Percentiles rank a stretch among this genome's conserved stretches.
These are phyloP conservation scores for Acanthurus tractus DNA, from an alignment of 2,797 vertebrate species.

Conservation along the genomic window DNA sequence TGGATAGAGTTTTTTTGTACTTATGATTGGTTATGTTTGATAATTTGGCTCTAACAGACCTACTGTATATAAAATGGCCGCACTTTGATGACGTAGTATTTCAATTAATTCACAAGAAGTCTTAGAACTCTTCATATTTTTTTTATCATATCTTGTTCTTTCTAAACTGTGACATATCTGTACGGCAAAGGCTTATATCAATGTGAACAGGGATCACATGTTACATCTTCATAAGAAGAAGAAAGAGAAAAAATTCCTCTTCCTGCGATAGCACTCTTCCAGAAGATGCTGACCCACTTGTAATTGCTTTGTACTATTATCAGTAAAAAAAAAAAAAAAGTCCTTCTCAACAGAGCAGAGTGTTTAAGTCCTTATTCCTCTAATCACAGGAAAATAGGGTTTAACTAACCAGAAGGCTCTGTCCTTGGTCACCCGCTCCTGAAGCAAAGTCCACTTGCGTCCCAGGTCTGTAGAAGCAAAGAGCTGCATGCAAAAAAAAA, in stretches of 20 bases:
- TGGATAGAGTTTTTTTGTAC: too few relatives aligned
- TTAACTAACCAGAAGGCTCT: conserved; percentile 91
- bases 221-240: not conserved
- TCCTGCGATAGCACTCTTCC: not conserved
- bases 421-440: conserved; percentile 94
- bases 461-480: conserved; percentile 92
- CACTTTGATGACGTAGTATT: not conserved
- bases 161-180: not conserved
- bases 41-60: too few relatives aligned
- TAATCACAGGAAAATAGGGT: conserved; percentile 8
- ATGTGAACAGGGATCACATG: not conserved
- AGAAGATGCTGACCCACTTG: too few relatives aligned
- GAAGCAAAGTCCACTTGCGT: conserved; percentile 91
- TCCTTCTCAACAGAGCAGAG: not conserved
- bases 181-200: not conserved
- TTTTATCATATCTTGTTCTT: not conserved
- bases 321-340: not conserved
- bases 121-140: not conserved
- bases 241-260: not conserved
- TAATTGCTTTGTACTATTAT: not conserved
- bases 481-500: conserved; percentile 80
- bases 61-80: too few relatives aligned
- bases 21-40: too few relatives aligned
- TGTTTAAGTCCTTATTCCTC: not conserved
- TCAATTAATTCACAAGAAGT: not conserved